phyloP scores from a whole-genome alignment of 2,797 vertebrate species.

The Meda fulgida region DNA sequence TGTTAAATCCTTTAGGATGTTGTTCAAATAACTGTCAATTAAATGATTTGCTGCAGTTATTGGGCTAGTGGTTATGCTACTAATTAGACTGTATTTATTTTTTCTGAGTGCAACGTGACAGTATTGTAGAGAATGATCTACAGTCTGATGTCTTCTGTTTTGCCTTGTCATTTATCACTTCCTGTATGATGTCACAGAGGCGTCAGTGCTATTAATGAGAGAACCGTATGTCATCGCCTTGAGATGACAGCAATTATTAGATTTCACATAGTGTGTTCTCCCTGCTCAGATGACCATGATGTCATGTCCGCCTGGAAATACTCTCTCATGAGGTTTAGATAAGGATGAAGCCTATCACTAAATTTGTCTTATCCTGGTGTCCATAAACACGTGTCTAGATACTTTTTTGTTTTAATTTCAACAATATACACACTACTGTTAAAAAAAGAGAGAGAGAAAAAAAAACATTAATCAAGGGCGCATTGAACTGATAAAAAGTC shows the following conservation, averaged over 20 bases:
- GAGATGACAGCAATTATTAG: constrained; percentile 43
- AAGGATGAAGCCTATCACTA: constrained; percentile 25
- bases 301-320: constrained; percentile 30
- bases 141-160: constrained; percentile 44
- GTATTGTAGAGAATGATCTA: constrained; percentile 15
- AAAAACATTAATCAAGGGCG: neutral
- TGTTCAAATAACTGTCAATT: constrained; percentile 29
- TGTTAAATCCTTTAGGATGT: constrained; percentile 22
- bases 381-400: neutral
- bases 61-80: neutral
- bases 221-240: constrained; percentile 3
- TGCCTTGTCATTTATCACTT: constrained; percentile 60
- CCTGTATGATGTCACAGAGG: constrained; percentile 63
- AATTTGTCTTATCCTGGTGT: too few species aligned
- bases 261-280: constrained; percentile 24
- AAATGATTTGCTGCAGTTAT: constrained; percentile 18
- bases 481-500: neutral
- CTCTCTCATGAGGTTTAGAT: constrained; percentile 39
- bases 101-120: constrained; percentile 3
- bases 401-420: neutral
- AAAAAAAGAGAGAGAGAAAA: neutral
- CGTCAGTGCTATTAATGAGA: constrained; percentile 45
- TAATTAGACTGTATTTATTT: constrained; percentile 20
- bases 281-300: constrained; percentile 33
- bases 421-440: neutral